phyloP scores from a whole-genome alignment of 2,113 vertebrate species.

The Diphyllodes magnificus region DNA sequence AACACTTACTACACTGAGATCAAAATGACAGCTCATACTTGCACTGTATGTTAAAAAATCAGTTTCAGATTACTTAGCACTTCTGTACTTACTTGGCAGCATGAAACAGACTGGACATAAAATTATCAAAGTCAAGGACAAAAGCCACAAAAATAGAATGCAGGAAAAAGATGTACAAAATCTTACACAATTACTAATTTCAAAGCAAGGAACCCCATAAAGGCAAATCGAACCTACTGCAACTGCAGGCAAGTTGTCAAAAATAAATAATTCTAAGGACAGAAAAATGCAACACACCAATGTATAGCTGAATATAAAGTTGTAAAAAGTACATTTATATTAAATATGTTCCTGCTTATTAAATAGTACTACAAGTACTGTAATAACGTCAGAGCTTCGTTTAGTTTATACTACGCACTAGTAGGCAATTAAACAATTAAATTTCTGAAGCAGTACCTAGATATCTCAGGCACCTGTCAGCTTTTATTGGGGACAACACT shows the following conservation, averaged over 20 bases:
- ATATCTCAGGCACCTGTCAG: not conserved
- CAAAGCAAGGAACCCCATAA: not conserved
- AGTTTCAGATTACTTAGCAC: not conserved
- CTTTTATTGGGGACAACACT: not conserved
- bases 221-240: not conserved
- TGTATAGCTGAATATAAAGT: not conserved
- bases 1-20: not conserved
- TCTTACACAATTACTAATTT: not conserved
- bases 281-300: not conserved
- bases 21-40: not conserved
- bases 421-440: not conserved
- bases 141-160: not conserved
- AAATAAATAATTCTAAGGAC: not conserved
- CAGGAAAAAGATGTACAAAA: not conserved
- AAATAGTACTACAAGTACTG: not conserved
- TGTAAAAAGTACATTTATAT: not conserved
- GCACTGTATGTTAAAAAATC: not conserved
- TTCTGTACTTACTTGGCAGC: constrained; percentile 94
- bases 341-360: not conserved
- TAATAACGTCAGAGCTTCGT: not conserved
- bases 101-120: constrained; percentile 87
- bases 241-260: not conserved
- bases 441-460: not conserved
- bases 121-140: constrained; percentile 77
- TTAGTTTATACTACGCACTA: not conserved